Conservation (phyloP, 2,888 invertebrate species). For the Leptinotarsa tumamoca region DNA sequence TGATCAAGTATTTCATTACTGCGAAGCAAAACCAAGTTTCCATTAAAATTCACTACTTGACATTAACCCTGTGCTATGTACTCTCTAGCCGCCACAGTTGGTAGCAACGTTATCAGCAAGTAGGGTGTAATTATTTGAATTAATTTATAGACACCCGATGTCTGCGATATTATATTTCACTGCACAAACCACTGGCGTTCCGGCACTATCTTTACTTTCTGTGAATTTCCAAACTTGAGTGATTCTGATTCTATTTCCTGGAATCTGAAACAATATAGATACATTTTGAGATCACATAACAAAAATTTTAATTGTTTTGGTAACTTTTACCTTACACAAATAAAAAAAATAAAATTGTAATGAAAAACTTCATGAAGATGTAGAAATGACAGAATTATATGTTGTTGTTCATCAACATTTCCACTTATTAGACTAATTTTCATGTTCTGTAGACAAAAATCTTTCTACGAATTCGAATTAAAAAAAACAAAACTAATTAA, state of each 20-base stretch:
- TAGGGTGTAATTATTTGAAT: constrained; percentile 51
- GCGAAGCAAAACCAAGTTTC: background rate
- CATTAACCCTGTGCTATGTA: constrained; percentile 43
- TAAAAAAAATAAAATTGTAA: too few species aligned
- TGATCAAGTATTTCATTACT: background rate
- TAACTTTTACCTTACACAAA: too few species aligned
- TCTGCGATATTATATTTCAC: constrained; percentile 24
- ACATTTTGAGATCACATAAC: too few species aligned
- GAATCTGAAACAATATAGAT: too few species aligned
- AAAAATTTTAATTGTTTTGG: too few species aligned
- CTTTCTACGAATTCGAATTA: too few species aligned
- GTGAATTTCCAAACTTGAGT: background rate
- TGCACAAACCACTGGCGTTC: background rate
- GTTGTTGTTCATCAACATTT: too few species aligned
- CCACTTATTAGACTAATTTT: too few species aligned
- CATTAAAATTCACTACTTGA: constrained; percentile 41
- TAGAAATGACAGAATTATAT: too few species aligned
- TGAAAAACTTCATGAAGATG: too few species aligned
- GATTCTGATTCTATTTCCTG: background rate
- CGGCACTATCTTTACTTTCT: background rate
- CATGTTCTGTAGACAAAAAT: too few species aligned
- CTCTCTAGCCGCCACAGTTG: constrained; percentile 34
- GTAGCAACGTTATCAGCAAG: constrained; percentile 43
- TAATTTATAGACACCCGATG: constrained; percentile 47
- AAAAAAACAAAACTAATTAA: too few species aligned